Conservation (phyloP, 1,140 invertebrate genomes). For the Drosophila oshimai region DNA sequence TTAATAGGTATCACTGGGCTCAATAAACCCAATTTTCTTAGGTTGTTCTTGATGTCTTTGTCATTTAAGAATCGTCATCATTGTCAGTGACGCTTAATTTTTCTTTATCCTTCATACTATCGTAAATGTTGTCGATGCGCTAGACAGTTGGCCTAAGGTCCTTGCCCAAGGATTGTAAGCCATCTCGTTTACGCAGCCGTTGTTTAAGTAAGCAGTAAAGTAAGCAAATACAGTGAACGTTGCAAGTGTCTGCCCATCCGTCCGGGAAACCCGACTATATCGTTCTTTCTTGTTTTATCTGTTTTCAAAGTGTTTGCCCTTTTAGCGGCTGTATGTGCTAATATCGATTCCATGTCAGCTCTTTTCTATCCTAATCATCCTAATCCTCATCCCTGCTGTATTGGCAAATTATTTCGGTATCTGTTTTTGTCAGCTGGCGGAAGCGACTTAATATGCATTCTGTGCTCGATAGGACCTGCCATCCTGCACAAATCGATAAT, state of each 20-base stretch:
- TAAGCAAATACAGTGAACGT: too few species aligned
- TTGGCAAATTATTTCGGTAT: conserved; percentile 76
- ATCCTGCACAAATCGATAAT: too few species aligned
- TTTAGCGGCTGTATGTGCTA: conserved; percentile 77
- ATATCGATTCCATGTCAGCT: conserved; percentile 57
- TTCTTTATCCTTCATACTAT: conserved; percentile 71
- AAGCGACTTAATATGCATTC: conserved; percentile 70
- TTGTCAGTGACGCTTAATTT: conserved; percentile 61
- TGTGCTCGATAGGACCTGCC: conserved; percentile 11
- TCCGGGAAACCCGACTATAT: too few species aligned
- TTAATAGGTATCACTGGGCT: conserved; percentile 15
- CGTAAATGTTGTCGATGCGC: conserved; percentile 74
- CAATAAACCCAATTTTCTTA: not conserved
- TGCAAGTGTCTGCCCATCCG: too few species aligned
- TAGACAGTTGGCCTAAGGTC: conserved; percentile 23
- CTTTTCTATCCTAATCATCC: conserved; percentile 27
- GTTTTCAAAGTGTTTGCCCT: conserved; percentile 44
- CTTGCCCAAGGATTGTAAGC: conserved; percentile 21
- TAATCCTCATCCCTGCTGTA: conserved; percentile 25
- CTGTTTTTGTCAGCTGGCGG: conserved; percentile 66
- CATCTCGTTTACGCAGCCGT: conserved; percentile 52
- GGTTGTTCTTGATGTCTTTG: conserved; percentile 26
- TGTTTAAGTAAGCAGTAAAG: conserved; percentile 22
- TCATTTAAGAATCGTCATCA: conserved; percentile 66
- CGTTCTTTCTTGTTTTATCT: too few species aligned